Percentiles rank a stretch among this genome's conserved stretches.
phyloP scores from a whole-genome alignment of 35 echinoderm and acorn worm species.

The Acanthaster planci region DNA sequence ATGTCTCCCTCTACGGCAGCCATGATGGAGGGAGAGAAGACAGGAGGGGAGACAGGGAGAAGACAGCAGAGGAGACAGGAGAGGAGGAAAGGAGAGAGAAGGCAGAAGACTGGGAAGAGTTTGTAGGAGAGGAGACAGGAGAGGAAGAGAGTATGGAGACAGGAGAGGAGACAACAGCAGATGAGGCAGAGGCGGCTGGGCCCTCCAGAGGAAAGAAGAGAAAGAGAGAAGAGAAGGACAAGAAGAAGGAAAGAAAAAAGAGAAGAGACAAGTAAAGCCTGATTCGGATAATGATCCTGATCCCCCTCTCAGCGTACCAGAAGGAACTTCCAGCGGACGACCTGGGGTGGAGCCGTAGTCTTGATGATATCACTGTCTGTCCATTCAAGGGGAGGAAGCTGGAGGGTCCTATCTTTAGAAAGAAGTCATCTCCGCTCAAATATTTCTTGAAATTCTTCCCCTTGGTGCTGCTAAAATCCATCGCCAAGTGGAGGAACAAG shows the following conservation, averaged over 20 bases:
- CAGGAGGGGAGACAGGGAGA: no score
- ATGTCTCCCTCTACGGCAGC: no score
- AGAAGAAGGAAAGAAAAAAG: background rate
- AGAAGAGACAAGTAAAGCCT: background rate
- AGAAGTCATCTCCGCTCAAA: background rate
- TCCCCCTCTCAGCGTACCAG: background rate
- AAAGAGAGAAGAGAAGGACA: background rate
- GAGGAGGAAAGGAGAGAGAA: no score
- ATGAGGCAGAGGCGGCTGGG: no score
- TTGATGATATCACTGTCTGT: background rate
- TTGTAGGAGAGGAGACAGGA: no score
- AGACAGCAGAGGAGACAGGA: no score
- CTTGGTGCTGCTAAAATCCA: background rate
- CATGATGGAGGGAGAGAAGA: no score
- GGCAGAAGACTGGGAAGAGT: no score
- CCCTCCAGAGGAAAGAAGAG: no score
- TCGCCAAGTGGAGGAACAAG: slow-evolving; percentile 24
- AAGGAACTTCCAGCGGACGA: background rate
- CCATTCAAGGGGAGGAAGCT: slow-evolving; percentile 15
- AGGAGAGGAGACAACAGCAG: no score
- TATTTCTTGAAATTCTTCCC: slow-evolving; percentile 38
- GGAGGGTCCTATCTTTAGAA: slow-evolving; percentile 17
- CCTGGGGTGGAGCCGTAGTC: slow-evolving; percentile 6
- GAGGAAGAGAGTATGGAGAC: no score
- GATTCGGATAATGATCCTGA: slow-evolving; percentile 25